Conservation (phyloP, 2,113 vertebrate species). For the Caloenas nicobarica region DNA sequence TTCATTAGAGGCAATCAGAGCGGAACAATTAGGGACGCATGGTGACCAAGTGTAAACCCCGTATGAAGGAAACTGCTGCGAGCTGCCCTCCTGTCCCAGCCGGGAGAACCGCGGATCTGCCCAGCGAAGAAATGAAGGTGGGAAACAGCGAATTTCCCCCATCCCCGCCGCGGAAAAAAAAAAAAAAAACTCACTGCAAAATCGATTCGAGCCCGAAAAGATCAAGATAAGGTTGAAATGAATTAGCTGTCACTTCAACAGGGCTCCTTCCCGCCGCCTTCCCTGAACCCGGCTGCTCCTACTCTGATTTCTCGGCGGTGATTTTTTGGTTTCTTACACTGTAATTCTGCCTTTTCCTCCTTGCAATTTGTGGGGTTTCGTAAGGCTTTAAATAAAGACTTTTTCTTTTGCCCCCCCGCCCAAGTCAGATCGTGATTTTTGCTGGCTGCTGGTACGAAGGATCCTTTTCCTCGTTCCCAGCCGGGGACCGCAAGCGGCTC, state of each 20-base stretch:
- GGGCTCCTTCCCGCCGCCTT: neutral
- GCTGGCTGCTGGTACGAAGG: neutral
- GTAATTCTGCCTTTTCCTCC: slow-evolving; percentile 56
- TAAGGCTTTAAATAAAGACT: slow-evolving; percentile 33
- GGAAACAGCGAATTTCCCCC: neutral
- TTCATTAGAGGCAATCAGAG: slow-evolving; percentile 64
- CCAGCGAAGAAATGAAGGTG: neutral
- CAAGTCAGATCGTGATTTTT: neutral
- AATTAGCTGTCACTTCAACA: neutral
- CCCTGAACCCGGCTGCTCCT: neutral
- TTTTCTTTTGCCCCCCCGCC: neutral
- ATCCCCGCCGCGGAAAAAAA: neutral
- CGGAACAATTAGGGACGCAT: slow-evolving; percentile 57
- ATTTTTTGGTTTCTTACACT: slow-evolving; percentile 47
- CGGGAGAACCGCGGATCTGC: neutral
- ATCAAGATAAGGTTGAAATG: neutral
- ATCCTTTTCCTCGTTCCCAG: neutral
- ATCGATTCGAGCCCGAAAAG: neutral
- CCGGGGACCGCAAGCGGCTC: neutral
- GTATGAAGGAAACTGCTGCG: neutral
- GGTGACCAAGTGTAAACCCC: slow-evolving; percentile 38
- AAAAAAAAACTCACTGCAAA: neutral
- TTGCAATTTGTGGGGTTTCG: slow-evolving; percentile 51
- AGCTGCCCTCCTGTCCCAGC: neutral
- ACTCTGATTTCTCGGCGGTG: neutral